phyloP scores from a whole-genome alignment of 2,113 vertebrate species.

The Gavialis gangeticus region DNA sequence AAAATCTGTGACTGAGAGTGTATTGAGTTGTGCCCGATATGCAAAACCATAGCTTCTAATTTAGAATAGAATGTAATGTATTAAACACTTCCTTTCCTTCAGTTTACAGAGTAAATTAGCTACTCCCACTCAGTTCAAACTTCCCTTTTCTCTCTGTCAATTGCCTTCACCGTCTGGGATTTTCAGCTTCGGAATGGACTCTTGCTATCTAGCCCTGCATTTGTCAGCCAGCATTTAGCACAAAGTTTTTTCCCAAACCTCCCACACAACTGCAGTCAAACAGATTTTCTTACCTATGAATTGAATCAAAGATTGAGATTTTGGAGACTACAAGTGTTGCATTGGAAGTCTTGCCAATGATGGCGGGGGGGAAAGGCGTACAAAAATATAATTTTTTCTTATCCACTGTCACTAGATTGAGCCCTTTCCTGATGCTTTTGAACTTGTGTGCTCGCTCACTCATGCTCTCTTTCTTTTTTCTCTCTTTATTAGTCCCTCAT shows the following conservation, averaged over 20 bases:
- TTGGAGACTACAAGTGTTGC: background rate
- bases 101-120: background rate
- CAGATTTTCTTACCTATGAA: background rate
- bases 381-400: background rate
- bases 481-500: too few species aligned
- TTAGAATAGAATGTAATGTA: background rate
- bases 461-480: too few species aligned
- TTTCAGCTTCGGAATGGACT: background rate
- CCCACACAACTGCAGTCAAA: background rate
- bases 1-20: background rate
- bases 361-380: background rate
- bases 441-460: too few species aligned
- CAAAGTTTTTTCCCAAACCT: background rate
- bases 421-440: background rate
- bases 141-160: background rate
- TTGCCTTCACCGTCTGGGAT: background rate
- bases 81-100: background rate
- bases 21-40: background rate
- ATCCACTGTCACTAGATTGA: background rate
- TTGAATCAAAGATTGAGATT: background rate
- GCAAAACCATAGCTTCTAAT: background rate
- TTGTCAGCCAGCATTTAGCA: background rate
- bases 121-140: background rate
- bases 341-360: background rate
- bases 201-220: background rate